These are phyloP conservation scores for Helicoverpa armigera DNA, from an alignment of 1,140 invertebrate genomes.

Conservation along the genomic window DNA sequence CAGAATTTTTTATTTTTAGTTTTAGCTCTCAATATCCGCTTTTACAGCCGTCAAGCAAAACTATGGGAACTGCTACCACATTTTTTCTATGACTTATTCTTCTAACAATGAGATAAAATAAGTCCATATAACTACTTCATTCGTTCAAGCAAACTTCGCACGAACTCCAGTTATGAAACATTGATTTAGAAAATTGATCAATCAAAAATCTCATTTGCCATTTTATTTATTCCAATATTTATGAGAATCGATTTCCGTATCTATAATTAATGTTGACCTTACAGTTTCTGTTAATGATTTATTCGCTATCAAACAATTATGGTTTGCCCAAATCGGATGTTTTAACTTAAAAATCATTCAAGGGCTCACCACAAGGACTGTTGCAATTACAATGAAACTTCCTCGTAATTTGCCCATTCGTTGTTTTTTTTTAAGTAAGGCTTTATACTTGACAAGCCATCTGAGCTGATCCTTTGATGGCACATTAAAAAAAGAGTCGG, in stretches of 20 bases:
- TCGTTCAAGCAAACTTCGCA: neutral
- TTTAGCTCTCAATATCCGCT: neutral
- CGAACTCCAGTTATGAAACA: constrained; percentile 5
- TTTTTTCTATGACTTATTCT: neutral
- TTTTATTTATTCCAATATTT: constrained; percentile 49
- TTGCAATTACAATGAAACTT: neutral
- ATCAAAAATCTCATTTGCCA: constrained; percentile 48
- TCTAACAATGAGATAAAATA: neutral
- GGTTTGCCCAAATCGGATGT: constrained; percentile 32
- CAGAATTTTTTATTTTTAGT: constrained; percentile 4
- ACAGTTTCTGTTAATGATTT: constrained; percentile 48
- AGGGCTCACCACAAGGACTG: constrained; percentile 20
- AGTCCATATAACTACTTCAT: too few species aligned
- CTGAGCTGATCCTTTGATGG: too few species aligned
- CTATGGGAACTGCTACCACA: neutral
- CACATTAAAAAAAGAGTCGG: neutral
- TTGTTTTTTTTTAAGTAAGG: too few species aligned
- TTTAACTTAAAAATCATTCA: constrained; percentile 17
- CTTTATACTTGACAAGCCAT: too few species aligned
- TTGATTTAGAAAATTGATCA: constrained; percentile 48
- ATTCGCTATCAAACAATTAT: constrained; percentile 21
- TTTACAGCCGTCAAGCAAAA: too few species aligned
- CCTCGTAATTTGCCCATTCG: neutral
- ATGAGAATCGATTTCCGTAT: constrained; percentile 54
- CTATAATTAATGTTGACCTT: constrained; percentile 50